Conservation (phyloP, 1,140 invertebrate genomes). For the Pantala flavescens region DNA sequence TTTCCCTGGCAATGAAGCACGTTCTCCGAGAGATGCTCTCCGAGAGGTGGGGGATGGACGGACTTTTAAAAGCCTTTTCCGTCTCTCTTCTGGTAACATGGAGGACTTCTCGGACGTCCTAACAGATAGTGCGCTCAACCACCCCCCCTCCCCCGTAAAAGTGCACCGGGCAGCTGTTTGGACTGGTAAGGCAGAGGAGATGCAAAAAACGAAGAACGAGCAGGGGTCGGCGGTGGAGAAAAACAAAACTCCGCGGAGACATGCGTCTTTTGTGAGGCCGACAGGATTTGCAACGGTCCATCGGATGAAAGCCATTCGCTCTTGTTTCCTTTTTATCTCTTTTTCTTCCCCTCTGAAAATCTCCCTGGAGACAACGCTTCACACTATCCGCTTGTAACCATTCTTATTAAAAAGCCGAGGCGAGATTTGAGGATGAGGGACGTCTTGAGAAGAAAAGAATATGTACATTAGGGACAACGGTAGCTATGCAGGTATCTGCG, state of each 20-base stretch:
- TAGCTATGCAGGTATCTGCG: too few relatives aligned
- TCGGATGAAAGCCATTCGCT: not conserved
- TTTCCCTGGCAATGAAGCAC: too few relatives aligned
- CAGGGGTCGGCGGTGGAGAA: not conserved
- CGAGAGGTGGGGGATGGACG: conserved; percentile 10
- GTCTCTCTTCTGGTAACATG: not conserved
- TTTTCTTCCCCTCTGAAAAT: not conserved
- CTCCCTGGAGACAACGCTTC: not conserved
- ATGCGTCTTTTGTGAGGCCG: not conserved
- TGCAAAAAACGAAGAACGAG: not conserved
- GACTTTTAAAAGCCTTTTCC: conserved; percentile 8
- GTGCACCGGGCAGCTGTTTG: not conserved
- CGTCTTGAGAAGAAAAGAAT: too few relatives aligned
- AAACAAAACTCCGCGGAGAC: not conserved
- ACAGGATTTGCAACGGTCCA: not conserved
- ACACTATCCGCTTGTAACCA: too few relatives aligned
- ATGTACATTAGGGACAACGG: too few relatives aligned
- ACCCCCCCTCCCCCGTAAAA: conserved; percentile 1
- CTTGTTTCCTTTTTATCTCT: not conserved
- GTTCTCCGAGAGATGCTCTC: too few relatives aligned
- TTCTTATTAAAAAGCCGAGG: too few relatives aligned
- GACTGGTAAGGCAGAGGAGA: not conserved
- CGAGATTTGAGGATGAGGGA: too few relatives aligned
- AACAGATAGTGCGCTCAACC: not conserved
- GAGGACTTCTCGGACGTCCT: not conserved